A percentile compares a stretch with the other conserved stretches of the same genome.
Evolutionary conservation across 2,113 vertebrate genomes (phyloP).

Genomic region (Carettochelys insculpta): DNA sequence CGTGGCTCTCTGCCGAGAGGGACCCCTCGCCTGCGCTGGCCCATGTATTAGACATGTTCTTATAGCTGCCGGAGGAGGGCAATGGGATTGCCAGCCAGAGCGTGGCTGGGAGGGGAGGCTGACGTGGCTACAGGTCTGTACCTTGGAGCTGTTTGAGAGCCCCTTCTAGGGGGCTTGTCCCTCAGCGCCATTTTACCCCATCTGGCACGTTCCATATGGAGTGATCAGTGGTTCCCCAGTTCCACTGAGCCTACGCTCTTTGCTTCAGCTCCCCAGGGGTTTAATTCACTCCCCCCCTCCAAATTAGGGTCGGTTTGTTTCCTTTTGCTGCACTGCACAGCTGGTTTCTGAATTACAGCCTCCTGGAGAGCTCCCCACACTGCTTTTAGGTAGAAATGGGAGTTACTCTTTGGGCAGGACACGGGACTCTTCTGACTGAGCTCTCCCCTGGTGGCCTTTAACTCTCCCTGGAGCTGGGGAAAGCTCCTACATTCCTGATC

Average conservation of each 20-base stretch:
- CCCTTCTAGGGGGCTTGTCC: accelerated
- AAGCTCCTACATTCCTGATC: too few relatives aligned
- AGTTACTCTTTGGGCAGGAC: background rate
- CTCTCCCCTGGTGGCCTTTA: background rate
- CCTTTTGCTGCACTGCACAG: background rate
- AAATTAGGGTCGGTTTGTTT: background rate
- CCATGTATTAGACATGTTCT: background rate
- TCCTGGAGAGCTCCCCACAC: background rate
- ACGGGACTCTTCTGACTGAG: accelerated
- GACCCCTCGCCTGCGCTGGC: background rate
- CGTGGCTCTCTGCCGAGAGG: background rate
- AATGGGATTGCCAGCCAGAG: background rate
- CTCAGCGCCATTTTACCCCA: accelerated
- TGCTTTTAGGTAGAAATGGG: background rate
- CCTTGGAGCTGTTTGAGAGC: accelerated
- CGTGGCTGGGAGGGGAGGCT: background rate
- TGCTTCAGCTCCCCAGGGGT: background rate
- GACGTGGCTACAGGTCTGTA: background rate
- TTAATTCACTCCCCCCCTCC: background rate
- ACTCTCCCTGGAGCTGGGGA: too few relatives aligned
- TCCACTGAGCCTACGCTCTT: background rate
- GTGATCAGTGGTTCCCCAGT: background rate
- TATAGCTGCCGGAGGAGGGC: background rate
- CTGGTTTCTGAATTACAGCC: background rate
- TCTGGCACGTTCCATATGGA: background rate